Base-by-base conservation (phyloP, 2,113 vertebrate species). In the Okapia johnstoni region DNA sequence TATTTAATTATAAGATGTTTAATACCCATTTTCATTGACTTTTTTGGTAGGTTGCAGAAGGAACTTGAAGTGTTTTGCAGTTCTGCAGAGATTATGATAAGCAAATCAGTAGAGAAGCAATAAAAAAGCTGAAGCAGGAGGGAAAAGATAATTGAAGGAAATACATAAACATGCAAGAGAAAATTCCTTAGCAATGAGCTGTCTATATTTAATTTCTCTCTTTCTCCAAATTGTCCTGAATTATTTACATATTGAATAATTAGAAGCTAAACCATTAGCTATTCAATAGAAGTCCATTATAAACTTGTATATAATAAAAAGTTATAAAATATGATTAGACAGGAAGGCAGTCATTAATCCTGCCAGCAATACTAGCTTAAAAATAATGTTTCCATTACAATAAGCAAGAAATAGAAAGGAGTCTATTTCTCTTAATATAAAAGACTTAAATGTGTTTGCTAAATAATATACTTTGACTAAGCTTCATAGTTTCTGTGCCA, bases 381-480 rank as follows among this genome's bases (percentile, higher is more conserved):
- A 97, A 96, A 90, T 94, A 94, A 89, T 83, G 85, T 93, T 97
- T 95, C 97, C 48, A 96, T 97, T 98, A 90, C 54, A 95, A 86
- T 96, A 55, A 91, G 70, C 92, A 89, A 93, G 90, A 96, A 97
- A 96, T 93, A 94, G 85, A 90, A 97, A 91, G n/a, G 54, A 94
- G 70, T 89, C 84, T 95, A 92, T 97, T 98, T 98, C 97, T 97
- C 96, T 97, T 93, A 95, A 95, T 96, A 95, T 95, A 84, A 97
- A 97, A 93, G 96, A 93, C 87, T 97, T 96, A 95, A 94, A 96
- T 97, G 46, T 94, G 88, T 88, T 98, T 97, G 46, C 83, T 96
- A 97, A 97, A 97, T 97, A 98, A 98, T 97, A 97, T 58, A 91
- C 85, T 98, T 96, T 95, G 96, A 97, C 91, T 92, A 95, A 98